phyloP scores from a whole-genome alignment of 2,113 vertebrate genomes.

The Engraulis encrasicolus region DNA sequence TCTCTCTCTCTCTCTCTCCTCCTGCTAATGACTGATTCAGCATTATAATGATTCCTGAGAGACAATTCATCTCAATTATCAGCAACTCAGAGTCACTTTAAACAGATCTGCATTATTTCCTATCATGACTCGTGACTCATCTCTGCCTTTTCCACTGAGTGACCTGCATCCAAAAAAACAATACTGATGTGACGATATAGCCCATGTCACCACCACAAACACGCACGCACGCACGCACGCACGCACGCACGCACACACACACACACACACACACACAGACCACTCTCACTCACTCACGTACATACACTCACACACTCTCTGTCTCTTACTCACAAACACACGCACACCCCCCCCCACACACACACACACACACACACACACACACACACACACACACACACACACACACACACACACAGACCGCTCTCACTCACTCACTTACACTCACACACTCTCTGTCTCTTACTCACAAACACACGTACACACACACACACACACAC shows the following conservation, averaged over 20 bases:
- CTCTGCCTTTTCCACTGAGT: background rate
- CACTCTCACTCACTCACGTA: background rate
- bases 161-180: background rate
- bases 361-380: background rate
- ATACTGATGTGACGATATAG: background rate
- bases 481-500: background rate
- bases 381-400: slow-evolving; percentile 1
- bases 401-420: no score
- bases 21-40: slow-evolving; percentile 2
- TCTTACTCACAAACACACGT: background rate
- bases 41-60: background rate
- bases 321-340: no score
- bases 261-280: background rate
- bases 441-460: background rate
- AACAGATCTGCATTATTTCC: background rate
- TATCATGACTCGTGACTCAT: background rate
- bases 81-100: background rate
- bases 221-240: background rate
- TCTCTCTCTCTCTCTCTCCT: background rate
- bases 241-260: background rate
- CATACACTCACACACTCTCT: background rate
- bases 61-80: slow-evolving; percentile 19
- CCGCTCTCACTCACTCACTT: no score
- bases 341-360: background rate
- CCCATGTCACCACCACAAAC: background rate